Base-by-base conservation (phyloP, 2,888 invertebrate genomes). In the Vannuccia rotundouncinata region DNA sequence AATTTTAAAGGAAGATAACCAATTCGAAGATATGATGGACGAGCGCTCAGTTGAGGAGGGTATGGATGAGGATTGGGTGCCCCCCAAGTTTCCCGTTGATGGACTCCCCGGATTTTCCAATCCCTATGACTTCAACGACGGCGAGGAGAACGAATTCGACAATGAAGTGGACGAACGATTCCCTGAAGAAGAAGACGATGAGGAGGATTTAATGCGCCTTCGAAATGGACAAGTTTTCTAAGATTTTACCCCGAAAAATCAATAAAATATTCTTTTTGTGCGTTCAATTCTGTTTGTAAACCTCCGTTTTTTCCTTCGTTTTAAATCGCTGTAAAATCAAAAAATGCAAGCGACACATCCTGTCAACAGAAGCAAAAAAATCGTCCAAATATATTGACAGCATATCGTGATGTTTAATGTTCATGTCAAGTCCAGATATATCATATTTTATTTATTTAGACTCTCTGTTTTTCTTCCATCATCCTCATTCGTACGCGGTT, bases 1-100 rank as follows among this genome's bases (percentile, higher is more conserved):
- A 22, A 59, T 77, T 5, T 59, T 77, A 5, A 59, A 77, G 22
- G 77, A 77, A 77, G 59, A 60, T 13, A 77, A 77, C 31, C 17
- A 5, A n/a, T 59, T 77, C 45, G 22, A 5, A 25, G 59, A 77
- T 1, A 77, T 77, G 77, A 31, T 28, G 31, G 31, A 77, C 59
- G n/a, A 73, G 27, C 31, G 45, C n/a, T 60, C 30, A 45, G 77
- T 59, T 29, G 77, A 59, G 66, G 66, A 66, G 5, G 2, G 2
- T 27, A 2, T 2, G 13, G 66, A 66, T 5, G 66, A 66, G 25
- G 66, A 66, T 2, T 66, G 66, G 66, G 2, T 66, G 2, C 10
- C 17, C 10, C 25, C 66, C 22, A 17, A 66, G 10, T 66, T 66
- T 22, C 66, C 66, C 10, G 66, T 66, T 2, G 66, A 66, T 66